Evolutionary conservation across 1,140 invertebrate species (phyloP).

Genomic region (Caligus rogercresseyi): DNA sequence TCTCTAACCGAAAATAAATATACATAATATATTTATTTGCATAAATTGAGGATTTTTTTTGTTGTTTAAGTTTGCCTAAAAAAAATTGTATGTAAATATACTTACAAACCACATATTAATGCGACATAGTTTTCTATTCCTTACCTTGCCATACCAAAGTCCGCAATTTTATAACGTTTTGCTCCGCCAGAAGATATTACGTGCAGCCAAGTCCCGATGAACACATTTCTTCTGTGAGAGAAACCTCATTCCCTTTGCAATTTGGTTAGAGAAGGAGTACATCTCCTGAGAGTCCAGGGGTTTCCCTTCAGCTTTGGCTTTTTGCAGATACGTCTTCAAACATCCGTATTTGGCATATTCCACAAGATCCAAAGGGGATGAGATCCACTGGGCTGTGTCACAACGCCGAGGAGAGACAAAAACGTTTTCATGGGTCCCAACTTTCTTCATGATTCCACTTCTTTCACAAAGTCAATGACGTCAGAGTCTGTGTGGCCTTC

Average conservation of each 20-base stretch:
- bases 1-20: no score
- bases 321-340: not conserved
- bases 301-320: not conserved
- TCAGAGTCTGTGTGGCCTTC: conserved; percentile 37
- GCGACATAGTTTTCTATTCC: not conserved
- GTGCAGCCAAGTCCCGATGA: conserved; percentile 22
- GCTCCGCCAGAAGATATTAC: conserved; percentile 21
- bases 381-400: conserved; percentile 28
- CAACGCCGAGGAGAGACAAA: conserved; percentile 39
- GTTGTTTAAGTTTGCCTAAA: no score
- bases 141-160: conserved; percentile 21
- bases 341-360: conserved; percentile 14
- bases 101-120: no score
- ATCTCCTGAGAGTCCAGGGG: not conserved
- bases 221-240: conserved; percentile 22
- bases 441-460: conserved; percentile 39
- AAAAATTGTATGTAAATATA: no score
- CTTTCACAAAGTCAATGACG: conserved; percentile 35
- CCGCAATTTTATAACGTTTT: conserved; percentile 20
- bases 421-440: conserved; percentile 40
- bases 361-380: not conserved
- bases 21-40: no score
- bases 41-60: no score
- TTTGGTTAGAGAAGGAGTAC: conserved; percentile 20
- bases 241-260: conserved; percentile 24